These are phyloP conservation scores for Myiotriccus ornatus DNA, from an alignment of 2,797 vertebrate genomes.

Conservation along the genomic window DNA sequence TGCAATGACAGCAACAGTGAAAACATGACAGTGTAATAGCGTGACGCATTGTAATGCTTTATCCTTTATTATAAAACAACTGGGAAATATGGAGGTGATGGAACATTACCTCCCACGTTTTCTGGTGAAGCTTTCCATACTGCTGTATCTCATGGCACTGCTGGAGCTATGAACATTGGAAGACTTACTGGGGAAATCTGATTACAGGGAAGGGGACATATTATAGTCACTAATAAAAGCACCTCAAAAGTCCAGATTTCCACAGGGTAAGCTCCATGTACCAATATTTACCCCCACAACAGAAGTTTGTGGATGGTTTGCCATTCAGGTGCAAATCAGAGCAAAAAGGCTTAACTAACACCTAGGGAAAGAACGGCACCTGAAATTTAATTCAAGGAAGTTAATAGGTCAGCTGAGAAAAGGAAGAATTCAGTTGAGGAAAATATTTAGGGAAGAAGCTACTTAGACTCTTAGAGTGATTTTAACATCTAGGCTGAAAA, in stretches of 20 bases:
- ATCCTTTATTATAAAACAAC: conserved; percentile 13
- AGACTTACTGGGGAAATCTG: neutral
- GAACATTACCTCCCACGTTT: conserved; percentile 20
- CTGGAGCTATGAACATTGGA: neutral
- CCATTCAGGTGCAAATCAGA: neutral
- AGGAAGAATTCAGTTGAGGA: neutral
- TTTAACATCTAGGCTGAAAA: neutral
- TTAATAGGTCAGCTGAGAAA: neutral
- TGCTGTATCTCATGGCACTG: neutral
- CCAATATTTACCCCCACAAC: neutral
- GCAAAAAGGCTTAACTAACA: neutral
- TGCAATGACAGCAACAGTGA: conserved; percentile 34
- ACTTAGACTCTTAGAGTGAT: neutral
- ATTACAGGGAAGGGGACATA: neutral
- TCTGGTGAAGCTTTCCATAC: neutral
- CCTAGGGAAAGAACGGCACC: neutral
- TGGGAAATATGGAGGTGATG: conserved; percentile 15
- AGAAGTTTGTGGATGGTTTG: neutral
- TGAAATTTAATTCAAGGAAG: neutral
- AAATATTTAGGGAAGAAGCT: neutral
- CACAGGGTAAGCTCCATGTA: neutral
- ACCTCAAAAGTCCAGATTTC: neutral
- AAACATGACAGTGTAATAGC: conserved; percentile 53
- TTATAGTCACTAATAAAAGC: neutral
- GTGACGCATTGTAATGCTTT: neutral